phyloP scores from a whole-genome alignment of 2,888 invertebrate species.

The Lysandra bellargus region DNA sequence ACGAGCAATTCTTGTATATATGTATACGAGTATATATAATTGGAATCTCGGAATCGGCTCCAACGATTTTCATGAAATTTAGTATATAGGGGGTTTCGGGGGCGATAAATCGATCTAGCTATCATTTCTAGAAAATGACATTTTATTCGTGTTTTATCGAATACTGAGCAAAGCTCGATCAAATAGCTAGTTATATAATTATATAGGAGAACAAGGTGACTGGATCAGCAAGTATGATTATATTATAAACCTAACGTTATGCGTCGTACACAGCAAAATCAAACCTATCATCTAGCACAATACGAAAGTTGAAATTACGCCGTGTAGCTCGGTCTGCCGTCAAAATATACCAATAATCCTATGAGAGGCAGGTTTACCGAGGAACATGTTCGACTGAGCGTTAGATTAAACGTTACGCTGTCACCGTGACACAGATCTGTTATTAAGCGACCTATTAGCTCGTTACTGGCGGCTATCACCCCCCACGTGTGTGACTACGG shows the following conservation, averaged over 20 bases:
- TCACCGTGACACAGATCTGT: conserved; percentile 2
- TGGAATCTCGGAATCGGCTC: no score
- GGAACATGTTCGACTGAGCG: not conserved
- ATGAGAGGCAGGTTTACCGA: not conserved
- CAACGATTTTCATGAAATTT: no score
- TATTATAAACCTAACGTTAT: not conserved
- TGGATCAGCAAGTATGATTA: no score
- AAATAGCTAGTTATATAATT: no score
- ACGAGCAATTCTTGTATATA: no score
- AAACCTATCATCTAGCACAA: not conserved
- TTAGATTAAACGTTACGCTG: not conserved
- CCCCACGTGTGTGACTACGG: not conserved
- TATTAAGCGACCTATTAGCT: not conserved
- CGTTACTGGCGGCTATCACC: not conserved
- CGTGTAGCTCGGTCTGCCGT: not conserved
- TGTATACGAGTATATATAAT: no score
- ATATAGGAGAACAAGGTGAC: no score
- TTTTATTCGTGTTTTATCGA: no score
- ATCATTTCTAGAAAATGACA: no score
- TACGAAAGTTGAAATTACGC: not conserved
- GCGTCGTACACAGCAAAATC: not conserved
- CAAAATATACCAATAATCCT: conserved; percentile 1
- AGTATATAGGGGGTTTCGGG: no score
- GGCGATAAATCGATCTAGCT: no score
- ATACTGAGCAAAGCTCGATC: no score